Percentiles rank a stretch among this genome's conserved stretches.
phyloP scores from a whole-genome alignment of 2,888 invertebrate genomes.

The Scotopteryx bipunctaria region DNA sequence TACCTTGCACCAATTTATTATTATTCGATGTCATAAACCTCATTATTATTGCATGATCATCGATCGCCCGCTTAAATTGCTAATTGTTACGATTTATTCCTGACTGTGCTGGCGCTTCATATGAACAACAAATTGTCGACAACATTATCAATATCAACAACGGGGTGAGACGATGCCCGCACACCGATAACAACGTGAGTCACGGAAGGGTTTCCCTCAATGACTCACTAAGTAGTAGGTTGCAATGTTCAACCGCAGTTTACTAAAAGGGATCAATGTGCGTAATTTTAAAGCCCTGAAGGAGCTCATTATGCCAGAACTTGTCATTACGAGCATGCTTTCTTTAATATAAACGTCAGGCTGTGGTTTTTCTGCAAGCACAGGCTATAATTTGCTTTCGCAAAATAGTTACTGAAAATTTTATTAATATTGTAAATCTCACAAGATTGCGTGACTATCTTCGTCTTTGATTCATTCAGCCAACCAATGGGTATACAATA shows the following conservation, averaged over 20 bases:
- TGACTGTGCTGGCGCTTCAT: conserved; percentile 15
- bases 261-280: conserved; percentile 35
- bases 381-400: not conserved
- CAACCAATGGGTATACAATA: not conserved
- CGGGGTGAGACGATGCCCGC: conserved; percentile 61
- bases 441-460: too few species aligned
- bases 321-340: conserved; percentile 21
- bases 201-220: conserved; percentile 80
- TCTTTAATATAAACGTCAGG: conserved; percentile 18
- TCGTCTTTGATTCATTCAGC: not conserved
- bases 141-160: conserved; percentile 59
- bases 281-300: conserved; percentile 33
- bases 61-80: too few species aligned
- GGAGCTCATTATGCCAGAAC: conserved; percentile 28
- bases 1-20: too few species aligned
- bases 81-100: not conserved
- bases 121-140: conserved; percentile 40
- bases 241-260: conserved; percentile 41
- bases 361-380: conserved; percentile 18
- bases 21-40: too few species aligned
- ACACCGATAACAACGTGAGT: conserved; percentile 72
- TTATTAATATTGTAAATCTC: too few species aligned
- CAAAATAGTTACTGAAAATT: too few species aligned
- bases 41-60: too few species aligned
- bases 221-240: conserved; percentile 60